Evolutionary conservation across 1,140 invertebrate genomes (phyloP), one percentile per base, ranked within the genome.

Genomic region (Atopsyche davidsoni): DNA sequence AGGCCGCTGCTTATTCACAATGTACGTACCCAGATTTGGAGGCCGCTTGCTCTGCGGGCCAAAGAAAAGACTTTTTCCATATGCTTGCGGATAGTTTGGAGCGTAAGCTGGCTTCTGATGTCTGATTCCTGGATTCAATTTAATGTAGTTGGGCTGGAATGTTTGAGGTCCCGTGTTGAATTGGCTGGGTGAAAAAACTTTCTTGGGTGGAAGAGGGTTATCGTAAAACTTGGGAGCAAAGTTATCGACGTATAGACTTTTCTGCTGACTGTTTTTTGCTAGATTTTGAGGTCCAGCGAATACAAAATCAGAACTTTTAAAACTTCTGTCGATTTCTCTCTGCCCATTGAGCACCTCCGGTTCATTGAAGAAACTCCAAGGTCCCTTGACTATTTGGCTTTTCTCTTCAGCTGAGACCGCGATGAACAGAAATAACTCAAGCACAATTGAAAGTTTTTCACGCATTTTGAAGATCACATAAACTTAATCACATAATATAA

Each of bases 11-110:
- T n/a, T n/a, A n/a, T n/a, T n/a, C n/a, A n/a, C n/a, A n/a, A n/a
- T n/a, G n/a, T n/a, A n/a, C n/a, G n/a, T n/a, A n/a, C n/a, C n/a
- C n/a, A n/a, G n/a, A n/a, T n/a, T n/a, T n/a, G n/a, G n/a, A n/a
- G n/a, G n/a, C n/a, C n/a, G n/a, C n/a, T n/a, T n/a, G n/a, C n/a
- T n/a, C n/a, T n/a, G n/a, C n/a, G n/a, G n/a, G n/a, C n/a, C n/a
- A n/a, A n/a, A n/a, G n/a, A n/a, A n/a, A n/a, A n/a, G n/a, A 17
- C 35, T 23, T 18, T 45, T 14, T 18, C 35, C 35, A 45, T 45
- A 32, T 10, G 16, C 3, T 32, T 7, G 24, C 10, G 25, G 17
- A 28, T 32, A 45, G 32, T 45, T 45, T 2, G 43, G 16, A 32
- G 43, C 25, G 21, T 46, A 46, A 10, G 17, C 13, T 11, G 45